Base-by-base conservation (phyloP, 92 coral and sea anemone species). In the Paramuricea clavata region DNA sequence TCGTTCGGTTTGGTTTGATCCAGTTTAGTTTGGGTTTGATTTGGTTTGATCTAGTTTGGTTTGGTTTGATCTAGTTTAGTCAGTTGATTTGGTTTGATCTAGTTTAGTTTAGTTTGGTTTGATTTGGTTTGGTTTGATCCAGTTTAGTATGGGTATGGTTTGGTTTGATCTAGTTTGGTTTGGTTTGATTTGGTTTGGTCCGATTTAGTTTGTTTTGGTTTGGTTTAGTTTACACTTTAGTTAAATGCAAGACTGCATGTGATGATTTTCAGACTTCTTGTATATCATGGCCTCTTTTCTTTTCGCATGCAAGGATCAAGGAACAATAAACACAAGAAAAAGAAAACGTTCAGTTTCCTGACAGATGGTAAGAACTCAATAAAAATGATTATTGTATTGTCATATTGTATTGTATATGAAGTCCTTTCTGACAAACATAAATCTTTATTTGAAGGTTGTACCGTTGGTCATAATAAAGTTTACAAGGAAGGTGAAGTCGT, bases 401-500 rank as follows among this genome's bases (percentile, higher is more conserved):
- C n/a, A n/a, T n/a, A n/a, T n/a, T n/a, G n/a, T n/a, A n/a, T n/a
- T n/a, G n/a, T n/a, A n/a, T n/a, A n/a, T n/a, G n/a, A n/a, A n/a
- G n/a, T n/a, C n/a, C n/a, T n/a, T 39, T 39, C 4, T 39, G 10
- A 4, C 44, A 65, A 2, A 60, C 23, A 28, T 1, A 42, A 15
- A 27, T 76, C 15, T 35, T 26, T 9, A 33, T 52, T 49, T 54
- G 12, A 8, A 76, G 82, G 82, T 54, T 76, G 82, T 52, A 16
- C 12, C 1, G 65, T 49, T 7, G 49, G 68, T 28, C 21, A 34
- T 27, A 28, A 54, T 17, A 28, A 76, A 27, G 68, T 50, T 50
- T 76, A 76, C 64, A 76, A 76, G 42, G 82, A 76, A 50, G 69
- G 69, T 42, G 49, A 50, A 21, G 26, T 50, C 21, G 42, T 50